A percentile compares a stretch with the other conserved stretches of the same genome.
Evolutionary conservation across 2,113 vertebrate species (phyloP).

Genomic region (Protobothrops mucrosquamatus): DNA sequence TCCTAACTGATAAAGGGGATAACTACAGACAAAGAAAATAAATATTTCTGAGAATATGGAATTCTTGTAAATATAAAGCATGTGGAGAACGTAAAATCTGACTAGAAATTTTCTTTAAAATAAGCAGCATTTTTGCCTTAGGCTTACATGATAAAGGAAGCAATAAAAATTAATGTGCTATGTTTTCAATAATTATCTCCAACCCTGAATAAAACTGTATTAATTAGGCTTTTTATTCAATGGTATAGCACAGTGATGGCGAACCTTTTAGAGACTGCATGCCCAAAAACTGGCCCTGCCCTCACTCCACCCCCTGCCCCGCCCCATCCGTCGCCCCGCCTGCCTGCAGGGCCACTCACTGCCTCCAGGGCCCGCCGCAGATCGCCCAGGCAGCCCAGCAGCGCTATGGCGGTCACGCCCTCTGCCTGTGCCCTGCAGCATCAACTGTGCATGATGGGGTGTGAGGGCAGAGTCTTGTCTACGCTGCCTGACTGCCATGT

Average conservation of each 20-base stretch:
- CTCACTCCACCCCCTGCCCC: too few species aligned
- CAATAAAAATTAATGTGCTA: neutral
- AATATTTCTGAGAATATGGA: fast-evolving
- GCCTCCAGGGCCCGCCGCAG: too few species aligned
- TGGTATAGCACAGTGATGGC: neutral
- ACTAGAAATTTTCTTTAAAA: neutral
- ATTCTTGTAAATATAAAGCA: neutral
- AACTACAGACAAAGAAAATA: slow-evolving; percentile 65
- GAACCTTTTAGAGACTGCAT: too few species aligned
- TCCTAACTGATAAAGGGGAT: slow-evolving; percentile 88
- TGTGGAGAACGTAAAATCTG: neutral
- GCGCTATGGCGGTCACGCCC: too few species aligned
- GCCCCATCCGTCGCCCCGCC: too few species aligned
- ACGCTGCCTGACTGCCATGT: too few species aligned
- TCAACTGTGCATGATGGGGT: too few species aligned
- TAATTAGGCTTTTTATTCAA: neutral
- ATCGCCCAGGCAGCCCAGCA: too few species aligned
- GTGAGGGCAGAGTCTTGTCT: too few species aligned
- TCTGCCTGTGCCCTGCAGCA: too few species aligned
- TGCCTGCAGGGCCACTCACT: too few species aligned
- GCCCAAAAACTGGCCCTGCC: too few species aligned
- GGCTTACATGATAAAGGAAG: neutral
- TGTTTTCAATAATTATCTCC: neutral
- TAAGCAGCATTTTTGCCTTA: neutral
- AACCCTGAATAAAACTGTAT: neutral